Evolutionary conservation across 2,888 invertebrate genomes (phyloP).

Genomic region (Ephialtes manifestator): DNA sequence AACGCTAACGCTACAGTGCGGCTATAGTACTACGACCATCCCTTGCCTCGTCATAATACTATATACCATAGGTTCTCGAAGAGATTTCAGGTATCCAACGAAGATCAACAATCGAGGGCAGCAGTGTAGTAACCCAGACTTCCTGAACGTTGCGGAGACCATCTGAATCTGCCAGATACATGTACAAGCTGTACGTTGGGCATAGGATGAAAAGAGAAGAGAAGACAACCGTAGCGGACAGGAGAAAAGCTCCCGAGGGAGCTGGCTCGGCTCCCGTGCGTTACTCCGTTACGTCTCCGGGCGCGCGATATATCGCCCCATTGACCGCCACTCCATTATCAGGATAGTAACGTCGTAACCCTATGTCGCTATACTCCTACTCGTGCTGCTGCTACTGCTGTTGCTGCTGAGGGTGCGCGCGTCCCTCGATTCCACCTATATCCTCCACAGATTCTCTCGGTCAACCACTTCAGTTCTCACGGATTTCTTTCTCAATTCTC

Average conservation of each 20-base stretch:
- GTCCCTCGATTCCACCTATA: background rate
- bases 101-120: conserved; percentile 15
- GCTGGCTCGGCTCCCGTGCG: conserved; percentile 75
- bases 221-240: conserved; percentile 50
- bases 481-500: conserved; percentile 26
- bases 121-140: background rate
- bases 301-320: conserved; percentile 80
- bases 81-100: background rate
- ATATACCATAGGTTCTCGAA: background rate
- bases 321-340: conserved; percentile 84
- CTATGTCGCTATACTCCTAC: conserved; percentile 72
- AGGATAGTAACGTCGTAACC: conserved; percentile 80
- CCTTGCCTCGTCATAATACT: conserved; percentile 17
- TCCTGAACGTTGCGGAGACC: conserved; percentile 6
- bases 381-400: conserved; percentile 45
- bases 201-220: conserved; percentile 32
- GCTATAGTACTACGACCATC: background rate
- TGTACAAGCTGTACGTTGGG: background rate
- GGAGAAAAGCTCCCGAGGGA: conserved; percentile 74
- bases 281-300: conserved; percentile 74
- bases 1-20: background rate
- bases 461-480: conserved; percentile 9
- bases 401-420: conserved; percentile 35
- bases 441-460: conserved; percentile 48
- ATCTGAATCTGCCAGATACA: conserved; percentile 16